Conservation (phyloP, 1,140 invertebrate genomes). For the Aphelenchoides fujianensis region DNA sequence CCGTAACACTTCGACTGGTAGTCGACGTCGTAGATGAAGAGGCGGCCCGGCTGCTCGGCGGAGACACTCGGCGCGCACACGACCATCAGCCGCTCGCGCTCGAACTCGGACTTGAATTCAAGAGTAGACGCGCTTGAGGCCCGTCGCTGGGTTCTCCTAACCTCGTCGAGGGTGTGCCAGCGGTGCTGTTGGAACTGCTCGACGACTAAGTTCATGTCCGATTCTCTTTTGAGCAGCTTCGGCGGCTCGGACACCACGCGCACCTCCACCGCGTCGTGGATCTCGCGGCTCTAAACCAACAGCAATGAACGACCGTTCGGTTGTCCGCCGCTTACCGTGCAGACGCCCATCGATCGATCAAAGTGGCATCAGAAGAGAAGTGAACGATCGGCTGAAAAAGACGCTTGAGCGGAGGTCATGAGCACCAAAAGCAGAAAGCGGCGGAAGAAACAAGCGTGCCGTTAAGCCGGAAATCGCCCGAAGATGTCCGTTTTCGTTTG, state of each 20-base stretch:
- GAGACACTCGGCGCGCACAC: constrained; percentile 25
- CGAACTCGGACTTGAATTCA: constrained; percentile 46
- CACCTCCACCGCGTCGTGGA: constrained; percentile 23
- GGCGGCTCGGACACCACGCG: constrained; percentile 17
- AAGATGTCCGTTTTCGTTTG: no score
- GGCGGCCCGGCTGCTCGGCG: constrained; percentile 29
- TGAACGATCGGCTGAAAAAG: no score
- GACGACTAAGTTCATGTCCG: constrained; percentile 47
- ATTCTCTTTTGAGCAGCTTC: constrained; percentile 38
- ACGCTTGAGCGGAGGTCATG: no score
- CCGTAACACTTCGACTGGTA: constrained; percentile 39
- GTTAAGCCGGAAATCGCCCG: no score
- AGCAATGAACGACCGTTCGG: not conserved
- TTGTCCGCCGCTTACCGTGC: constrained; percentile 20
- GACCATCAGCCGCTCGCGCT: constrained; percentile 43
- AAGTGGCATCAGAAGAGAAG: no score
- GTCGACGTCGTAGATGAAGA: constrained; percentile 41
- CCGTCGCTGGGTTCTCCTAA: constrained; percentile 9
- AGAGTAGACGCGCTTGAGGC: not conserved
- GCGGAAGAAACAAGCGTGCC: no score
- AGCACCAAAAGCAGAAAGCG: no score
- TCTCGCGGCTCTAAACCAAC: constrained; percentile 31
- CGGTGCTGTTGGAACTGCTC: constrained; percentile 31
- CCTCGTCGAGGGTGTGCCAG: constrained; percentile 33
- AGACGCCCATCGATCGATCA: constrained; percentile 42